Percentiles rank a stretch among this genome's conserved stretches.
Evolutionary conservation across 2,888 invertebrate species (phyloP).

Genomic region (Drepana falcataria): DNA sequence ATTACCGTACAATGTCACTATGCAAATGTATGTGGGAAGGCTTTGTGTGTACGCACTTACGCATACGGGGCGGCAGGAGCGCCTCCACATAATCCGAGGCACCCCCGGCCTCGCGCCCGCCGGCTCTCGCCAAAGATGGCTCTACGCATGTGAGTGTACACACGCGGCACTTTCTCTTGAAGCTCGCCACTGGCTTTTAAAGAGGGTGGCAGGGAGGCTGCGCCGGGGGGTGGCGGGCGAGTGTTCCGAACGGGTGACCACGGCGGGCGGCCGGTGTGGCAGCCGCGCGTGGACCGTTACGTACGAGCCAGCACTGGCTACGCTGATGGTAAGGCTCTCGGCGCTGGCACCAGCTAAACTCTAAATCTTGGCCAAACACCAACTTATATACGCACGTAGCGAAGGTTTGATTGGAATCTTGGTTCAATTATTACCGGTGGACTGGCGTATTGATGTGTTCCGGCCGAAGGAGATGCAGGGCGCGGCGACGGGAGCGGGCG

Average conservation of each 20-base stretch:
- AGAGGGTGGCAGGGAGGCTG: constrained; percentile 64
- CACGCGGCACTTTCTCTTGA: constrained; percentile 80
- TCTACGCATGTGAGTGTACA: constrained; percentile 75
- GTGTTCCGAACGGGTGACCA: constrained; percentile 79
- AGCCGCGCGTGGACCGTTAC: constrained; percentile 44
- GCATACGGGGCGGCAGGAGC: constrained; percentile 66
- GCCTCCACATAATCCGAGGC: constrained; percentile 72
- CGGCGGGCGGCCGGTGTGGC: constrained; percentile 60
- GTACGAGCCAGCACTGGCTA: constrained; percentile 26
- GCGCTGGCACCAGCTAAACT: no score
- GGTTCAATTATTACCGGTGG: no score
- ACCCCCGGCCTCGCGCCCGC: constrained; percentile 51
- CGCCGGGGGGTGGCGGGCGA: constrained; percentile 49
- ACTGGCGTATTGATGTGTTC: no score
- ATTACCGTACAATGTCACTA: constrained; percentile 77
- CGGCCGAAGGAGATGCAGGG: constrained; percentile 8
- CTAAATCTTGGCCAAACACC: no score
- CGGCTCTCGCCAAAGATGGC: constrained; percentile 68
- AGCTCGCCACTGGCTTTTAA: constrained; percentile 80
- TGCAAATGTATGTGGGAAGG: constrained; percentile 77
- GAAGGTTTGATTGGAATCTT: no score
- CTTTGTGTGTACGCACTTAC: constrained; percentile 77
- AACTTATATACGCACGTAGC: no score
- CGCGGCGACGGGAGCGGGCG: constrained; percentile 14
- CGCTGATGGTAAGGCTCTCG: no score